Evolutionary conservation across 2,113 vertebrate genomes (phyloP), one percentile per base, ranked within the genome.

Genomic region (Eolophus roseicapilla): DNA sequence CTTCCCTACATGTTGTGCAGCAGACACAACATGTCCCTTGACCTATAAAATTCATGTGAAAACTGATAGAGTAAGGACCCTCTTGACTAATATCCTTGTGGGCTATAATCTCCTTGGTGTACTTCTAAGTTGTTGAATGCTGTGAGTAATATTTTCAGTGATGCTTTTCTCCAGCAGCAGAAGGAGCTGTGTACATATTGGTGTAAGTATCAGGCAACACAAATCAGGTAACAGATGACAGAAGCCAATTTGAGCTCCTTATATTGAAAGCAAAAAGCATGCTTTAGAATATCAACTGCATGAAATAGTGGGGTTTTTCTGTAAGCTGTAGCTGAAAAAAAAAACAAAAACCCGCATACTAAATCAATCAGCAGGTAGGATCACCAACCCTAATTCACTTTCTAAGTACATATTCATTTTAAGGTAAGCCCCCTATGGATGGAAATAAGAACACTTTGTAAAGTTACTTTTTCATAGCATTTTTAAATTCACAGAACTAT

Each of bases 391-490:
- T 35, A 73, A 43, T 74, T 78, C 20, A 19, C 12, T 52, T 87
- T 59, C 20, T 29, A 27, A 52, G 29, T 50, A 46, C 8, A 49
- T 13, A 17, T 31, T 50, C 29, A 27, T 85, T 85, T 65, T 31
- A 63, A 57, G 17, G 8, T 70, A 85, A 43, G 0, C 0, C 3
- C 7, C 3, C 2, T 2, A 11, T 2, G 2, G 3, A 39, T 16
- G 8, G n/a, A 67, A 88, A 71, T 3, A 75, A 78, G 28, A 71
- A 25, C 1, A 43, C 14, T 59, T 76, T 44, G 5, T 46, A n/a
- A 63, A 10, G 4, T 55, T 60, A 21, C 13, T 73, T 77, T 49
- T 73, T 33, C 82, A 44, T 20, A 71, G 0, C 4, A 33, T 55
- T 57, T 70, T 90, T 70, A 57, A 62, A 92, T 81, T 85, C 27